Evolutionary conservation across 2,113 vertebrate genomes (phyloP), one percentile per base, ranked within the genome.

Genomic region (Rhipidura dahli): DNA sequence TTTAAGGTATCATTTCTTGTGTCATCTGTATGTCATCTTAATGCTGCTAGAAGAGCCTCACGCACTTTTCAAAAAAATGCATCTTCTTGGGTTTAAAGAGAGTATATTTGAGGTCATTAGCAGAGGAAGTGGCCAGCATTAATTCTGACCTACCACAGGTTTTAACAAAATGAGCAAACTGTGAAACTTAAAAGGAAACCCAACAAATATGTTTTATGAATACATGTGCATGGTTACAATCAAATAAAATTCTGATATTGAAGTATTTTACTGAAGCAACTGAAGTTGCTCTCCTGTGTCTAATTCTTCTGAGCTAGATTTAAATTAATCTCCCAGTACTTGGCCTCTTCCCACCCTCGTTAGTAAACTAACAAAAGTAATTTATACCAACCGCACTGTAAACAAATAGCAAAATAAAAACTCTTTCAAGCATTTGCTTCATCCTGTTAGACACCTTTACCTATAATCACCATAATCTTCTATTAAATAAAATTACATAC

Each of bases 241-340:
- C 96, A 99, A 98, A 98, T 97, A 98, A 97, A 98, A 98, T 92
- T 91, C 94, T 95, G 94, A 96, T 63, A n/a, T n/a, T n/a, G n/a
- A n/a, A n/a, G n/a, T n/a, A n/a, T n/a, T n/a, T n/a, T n/a, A n/a
- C n/a, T n/a, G n/a, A n/a, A n/a, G n/a, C n/a, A n/a, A n/a, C n/a
- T n/a, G 88, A 98, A 96, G 93, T 95, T 97, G 93, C 70, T 97
- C 97, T 97, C 94, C 93, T 92, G 95, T 96, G 96, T 97, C 94
- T 89, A 95, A 96, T 97, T 98, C 94, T 96, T 97, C 95, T 92
- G 47, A 96, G 95, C 91, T 94, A 96, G 93, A 96, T 97, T 92
- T 98, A 98, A 98, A 98, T 97, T 97, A 97, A 81, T 90, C 47
- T 94, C 71, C 51, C 39, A 87, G 50, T 68, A 60, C 81, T 91